Conservation (phyloP, 2,797 vertebrate species). For the Merluccius polli region DNA sequence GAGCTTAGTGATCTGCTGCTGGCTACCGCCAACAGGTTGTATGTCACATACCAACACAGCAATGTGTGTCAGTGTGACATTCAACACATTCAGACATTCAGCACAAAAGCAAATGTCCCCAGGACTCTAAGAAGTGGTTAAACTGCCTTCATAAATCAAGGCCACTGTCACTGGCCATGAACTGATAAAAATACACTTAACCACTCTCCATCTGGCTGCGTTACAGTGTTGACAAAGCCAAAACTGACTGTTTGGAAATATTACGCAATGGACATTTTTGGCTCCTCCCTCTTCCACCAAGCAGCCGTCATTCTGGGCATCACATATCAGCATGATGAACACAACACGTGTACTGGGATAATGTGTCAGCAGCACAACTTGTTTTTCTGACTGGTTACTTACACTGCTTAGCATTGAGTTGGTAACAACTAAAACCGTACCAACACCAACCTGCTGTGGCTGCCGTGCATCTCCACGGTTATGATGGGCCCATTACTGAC, state of each 20-base stretch:
- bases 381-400: conserved; percentile 29
- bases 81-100: neutral
- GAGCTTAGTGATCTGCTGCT: neutral
- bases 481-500: neutral
- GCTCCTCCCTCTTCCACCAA: conserved; percentile 47
- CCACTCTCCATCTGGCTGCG: neutral
- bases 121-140: neutral
- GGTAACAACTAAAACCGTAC: neutral
- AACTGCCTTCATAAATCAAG: neutral
- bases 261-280: conserved; percentile 47
- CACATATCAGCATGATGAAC: conserved; percentile 55
- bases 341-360: conserved; percentile 47
- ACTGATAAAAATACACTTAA: neutral
- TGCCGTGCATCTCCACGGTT: neutral
- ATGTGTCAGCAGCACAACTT: conserved; percentile 57
- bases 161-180: no score
- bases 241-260: conserved; percentile 16
- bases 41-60: neutral
- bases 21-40: neutral
- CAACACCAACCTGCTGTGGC: no score
- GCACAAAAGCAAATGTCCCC: neutral
- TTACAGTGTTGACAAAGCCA: neutral
- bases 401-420: neutral
- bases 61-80: conserved; percentile 12
- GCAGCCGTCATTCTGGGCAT: conserved; percentile 31